Percentiles rank a stretch among this genome's conserved stretches.
phyloP scores from a whole-genome alignment of 2,797 vertebrate genomes.

The Trachops cirrhosus region DNA sequence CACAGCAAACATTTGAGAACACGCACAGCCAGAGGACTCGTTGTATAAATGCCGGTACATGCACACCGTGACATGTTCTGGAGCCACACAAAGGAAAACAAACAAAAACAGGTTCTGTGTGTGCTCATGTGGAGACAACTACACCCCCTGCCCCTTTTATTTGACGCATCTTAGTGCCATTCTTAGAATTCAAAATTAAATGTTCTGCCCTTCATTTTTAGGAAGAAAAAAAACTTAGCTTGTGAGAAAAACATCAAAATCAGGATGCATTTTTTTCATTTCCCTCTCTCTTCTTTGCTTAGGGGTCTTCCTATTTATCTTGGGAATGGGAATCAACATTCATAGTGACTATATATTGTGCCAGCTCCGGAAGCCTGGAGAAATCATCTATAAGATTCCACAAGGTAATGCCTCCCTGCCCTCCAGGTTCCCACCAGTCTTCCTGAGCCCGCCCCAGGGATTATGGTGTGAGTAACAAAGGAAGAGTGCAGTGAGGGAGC shows the following conservation, averaged over 20 bases:
- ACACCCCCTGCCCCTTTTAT: no score
- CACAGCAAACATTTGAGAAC: not conserved
- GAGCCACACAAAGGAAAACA: not conserved
- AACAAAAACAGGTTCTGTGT: not conserved
- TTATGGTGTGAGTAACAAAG: not conserved
- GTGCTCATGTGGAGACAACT: not conserved
- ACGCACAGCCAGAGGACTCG: not conserved
- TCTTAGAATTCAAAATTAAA: conserved; percentile 10
- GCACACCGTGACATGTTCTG: not conserved
- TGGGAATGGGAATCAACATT: conserved; percentile 93
- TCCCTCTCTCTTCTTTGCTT: conserved; percentile 55
- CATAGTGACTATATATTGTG: conserved; percentile 92
- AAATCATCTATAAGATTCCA: conserved; percentile 91
- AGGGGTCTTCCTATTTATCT: conserved; percentile 89
- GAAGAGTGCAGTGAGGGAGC: not conserved
- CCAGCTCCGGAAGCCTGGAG: conserved; percentile 89
- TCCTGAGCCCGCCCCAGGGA: not conserved
- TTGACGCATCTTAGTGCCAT: not conserved
- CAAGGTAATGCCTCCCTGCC: conserved; percentile 82
- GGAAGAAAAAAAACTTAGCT: not conserved
- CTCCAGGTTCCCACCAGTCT: not conserved
- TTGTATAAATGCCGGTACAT: not conserved
- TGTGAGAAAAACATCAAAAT: not conserved
- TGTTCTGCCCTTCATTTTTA: not conserved
- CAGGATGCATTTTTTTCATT: not conserved